Conservation (phyloP, 1,140 invertebrate genomes). For the Atta cephalotes region DNA sequence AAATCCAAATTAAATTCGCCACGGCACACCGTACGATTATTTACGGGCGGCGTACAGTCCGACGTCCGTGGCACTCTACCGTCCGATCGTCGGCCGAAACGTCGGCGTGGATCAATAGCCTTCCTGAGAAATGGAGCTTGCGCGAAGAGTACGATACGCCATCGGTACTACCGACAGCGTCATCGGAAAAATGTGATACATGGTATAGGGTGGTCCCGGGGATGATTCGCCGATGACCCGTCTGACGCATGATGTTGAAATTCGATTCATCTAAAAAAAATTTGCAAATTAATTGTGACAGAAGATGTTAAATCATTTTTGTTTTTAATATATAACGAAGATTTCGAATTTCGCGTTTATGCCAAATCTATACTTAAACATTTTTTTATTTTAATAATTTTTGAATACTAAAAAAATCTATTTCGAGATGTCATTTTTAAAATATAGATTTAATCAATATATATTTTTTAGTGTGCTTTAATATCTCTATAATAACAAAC, state of each 20-base stretch:
- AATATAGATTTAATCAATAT: neutral
- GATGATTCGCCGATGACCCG: neutral
- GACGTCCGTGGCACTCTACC: constrained; percentile 63
- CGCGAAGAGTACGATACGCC: constrained; percentile 67
- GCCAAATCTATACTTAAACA: neutral
- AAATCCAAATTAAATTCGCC: constrained; percentile 10
- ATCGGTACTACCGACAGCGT: constrained; percentile 22
- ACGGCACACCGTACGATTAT: constrained; percentile 74
- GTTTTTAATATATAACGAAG: neutral
- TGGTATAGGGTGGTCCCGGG: constrained; percentile 2
- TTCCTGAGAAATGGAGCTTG: constrained; percentile 69
- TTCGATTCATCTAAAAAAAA: neutral
- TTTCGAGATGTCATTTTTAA: neutral
- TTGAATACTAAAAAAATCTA: neutral
- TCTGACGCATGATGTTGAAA: neutral
- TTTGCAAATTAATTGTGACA: neutral
- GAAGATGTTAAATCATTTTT: neutral
- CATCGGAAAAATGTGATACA: constrained; percentile 16
- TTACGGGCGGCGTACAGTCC: constrained; percentile 76
- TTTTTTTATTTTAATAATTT: neutral
- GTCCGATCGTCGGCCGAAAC: constrained; percentile 68
- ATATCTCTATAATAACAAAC: neutral
- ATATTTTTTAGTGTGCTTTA: neutral
- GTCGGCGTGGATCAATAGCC: constrained; percentile 76
- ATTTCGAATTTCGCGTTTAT: neutral